These are phyloP conservation scores for Aspidiotus destructor DNA, from an alignment of 2,888 invertebrate species.

Conservation along the genomic window DNA sequence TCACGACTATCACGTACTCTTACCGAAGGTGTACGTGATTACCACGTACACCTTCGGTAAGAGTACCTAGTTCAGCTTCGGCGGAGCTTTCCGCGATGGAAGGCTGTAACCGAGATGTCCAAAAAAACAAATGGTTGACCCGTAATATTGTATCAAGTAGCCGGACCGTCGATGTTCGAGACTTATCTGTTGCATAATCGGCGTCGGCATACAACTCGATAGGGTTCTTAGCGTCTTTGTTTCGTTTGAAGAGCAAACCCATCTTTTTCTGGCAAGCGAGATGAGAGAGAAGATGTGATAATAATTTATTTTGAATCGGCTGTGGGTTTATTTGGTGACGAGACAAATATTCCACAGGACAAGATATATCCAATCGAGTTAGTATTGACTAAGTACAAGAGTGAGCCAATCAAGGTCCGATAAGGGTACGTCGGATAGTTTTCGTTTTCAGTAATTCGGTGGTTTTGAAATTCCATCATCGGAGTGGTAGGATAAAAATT, in stretches of 20 bases:
- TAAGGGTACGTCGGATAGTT: not conserved
- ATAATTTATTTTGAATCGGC: not conserved
- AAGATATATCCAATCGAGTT: not conserved
- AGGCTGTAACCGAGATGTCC: not conserved
- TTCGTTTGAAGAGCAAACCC: not conserved
- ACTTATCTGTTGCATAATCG: not conserved
- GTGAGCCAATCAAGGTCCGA: not conserved
- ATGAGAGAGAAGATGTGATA: not conserved
- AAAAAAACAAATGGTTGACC: too few relatives aligned
- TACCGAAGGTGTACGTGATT: too few relatives aligned
- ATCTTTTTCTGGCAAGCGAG: not conserved
- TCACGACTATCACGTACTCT: too few relatives aligned
- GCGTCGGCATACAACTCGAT: too few relatives aligned
- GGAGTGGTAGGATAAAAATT: not conserved
- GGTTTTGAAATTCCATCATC: not conserved
- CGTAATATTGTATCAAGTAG: too few relatives aligned
- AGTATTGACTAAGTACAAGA: not conserved
- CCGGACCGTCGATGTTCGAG: not conserved
- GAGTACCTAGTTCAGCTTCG: not conserved
- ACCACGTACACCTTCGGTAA: too few relatives aligned
- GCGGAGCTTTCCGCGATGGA: conserved; percentile 6
- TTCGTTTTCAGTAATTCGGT: not conserved
- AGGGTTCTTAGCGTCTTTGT: too few relatives aligned
- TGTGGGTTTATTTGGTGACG: not conserved
- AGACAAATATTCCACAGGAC: too few relatives aligned